These are phyloP conservation scores for Protobothrops flavoviridis DNA, from an alignment of 2,113 vertebrate genomes.

Conservation along the genomic window DNA sequence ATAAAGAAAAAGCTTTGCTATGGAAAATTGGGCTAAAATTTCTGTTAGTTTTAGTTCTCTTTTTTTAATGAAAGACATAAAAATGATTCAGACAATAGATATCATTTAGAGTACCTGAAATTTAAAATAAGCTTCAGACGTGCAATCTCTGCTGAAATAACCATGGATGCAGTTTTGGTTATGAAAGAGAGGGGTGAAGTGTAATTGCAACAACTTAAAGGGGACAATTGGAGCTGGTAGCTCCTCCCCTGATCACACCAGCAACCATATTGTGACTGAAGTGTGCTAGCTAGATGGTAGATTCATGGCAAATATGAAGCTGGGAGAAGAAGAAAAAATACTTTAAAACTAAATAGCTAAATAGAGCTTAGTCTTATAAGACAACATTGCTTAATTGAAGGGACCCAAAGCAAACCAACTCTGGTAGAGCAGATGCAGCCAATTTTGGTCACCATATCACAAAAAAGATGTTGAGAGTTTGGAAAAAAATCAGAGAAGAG, in stretches of 20 bases:
- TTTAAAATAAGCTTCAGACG: neutral
- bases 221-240: neutral
- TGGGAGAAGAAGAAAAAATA: neutral
- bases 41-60: neutral
- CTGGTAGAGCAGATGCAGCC: neutral
- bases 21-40: neutral
- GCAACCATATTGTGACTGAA: neutral
- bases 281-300: neutral
- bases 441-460: too few species aligned
- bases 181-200: neutral
- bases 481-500: too few species aligned
- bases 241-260: neutral
- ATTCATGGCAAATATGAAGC: neutral
- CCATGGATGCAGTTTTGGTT: neutral
- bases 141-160: neutral
- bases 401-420: neutral
- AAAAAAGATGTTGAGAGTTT: too few species aligned
- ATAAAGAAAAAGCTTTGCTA: neutral
- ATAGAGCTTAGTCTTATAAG: neutral
- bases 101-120: neutral
- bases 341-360: neutral
- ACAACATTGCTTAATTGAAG: neutral
- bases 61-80: neutral
- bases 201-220: neutral
- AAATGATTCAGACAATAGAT: neutral